Percentiles rank a stretch among this genome's conserved stretches.
These are phyloP conservation scores for Illadopsis cleaveri DNA, from an alignment of 2,113 vertebrate species.

Conservation along the genomic window DNA sequence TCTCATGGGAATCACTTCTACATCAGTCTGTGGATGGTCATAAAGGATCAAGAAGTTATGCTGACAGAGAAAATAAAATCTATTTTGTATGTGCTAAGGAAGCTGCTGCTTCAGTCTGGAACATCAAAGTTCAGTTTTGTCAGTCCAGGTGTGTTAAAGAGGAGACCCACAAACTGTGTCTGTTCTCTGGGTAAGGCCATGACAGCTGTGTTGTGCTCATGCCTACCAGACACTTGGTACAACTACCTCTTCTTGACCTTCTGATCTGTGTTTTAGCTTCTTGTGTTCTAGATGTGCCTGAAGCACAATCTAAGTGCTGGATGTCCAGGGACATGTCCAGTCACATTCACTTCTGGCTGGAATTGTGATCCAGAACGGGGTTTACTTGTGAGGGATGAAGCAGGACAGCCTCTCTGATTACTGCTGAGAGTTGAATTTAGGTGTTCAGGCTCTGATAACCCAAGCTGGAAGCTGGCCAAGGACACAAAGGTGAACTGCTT, in stretches of 20 bases:
- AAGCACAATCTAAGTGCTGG: neutral
- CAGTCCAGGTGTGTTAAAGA: neutral
- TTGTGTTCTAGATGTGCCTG: neutral
- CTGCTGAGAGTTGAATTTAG: neutral
- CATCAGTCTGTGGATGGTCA: neutral
- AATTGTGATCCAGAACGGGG: neutral
- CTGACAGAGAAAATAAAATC: neutral
- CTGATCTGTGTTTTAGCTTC: neutral
- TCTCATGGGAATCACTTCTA: neutral
- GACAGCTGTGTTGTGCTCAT: neutral
- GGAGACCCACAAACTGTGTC: neutral
- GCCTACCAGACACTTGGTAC: neutral
- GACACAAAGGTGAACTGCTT: neutral
- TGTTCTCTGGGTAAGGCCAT: neutral
- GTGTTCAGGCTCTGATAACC: neutral
- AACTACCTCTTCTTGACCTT: neutral
- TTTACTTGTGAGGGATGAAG: neutral
- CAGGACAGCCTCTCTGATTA: neutral
- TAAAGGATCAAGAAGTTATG: neutral
- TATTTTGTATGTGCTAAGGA: fast-evolving
- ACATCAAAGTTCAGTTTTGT: neutral
- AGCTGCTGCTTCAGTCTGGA: neutral
- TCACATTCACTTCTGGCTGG: neutral
- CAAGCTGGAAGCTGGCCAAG: neutral
- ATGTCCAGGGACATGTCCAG: neutral